These are phyloP conservation scores for Toxonevra muliebris DNA, from an alignment of 2,888 invertebrate species.

Conservation along the genomic window DNA sequence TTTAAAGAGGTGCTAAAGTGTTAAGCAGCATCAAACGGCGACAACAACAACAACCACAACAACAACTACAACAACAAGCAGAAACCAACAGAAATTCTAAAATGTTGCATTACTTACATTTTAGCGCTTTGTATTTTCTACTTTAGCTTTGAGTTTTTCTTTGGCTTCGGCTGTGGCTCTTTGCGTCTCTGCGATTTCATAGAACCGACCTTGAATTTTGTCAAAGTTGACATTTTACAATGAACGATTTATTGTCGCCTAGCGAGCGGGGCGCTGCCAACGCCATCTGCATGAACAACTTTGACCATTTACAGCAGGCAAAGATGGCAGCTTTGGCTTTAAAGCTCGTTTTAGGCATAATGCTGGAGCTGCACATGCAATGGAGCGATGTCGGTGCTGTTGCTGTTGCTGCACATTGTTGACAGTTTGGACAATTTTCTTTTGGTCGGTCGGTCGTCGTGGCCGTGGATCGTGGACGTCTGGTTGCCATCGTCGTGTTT, in stretches of 20 bases:
- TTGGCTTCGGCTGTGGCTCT: too few species aligned
- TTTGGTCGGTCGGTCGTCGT: slow-evolving; percentile 33
- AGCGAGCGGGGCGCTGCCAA: neutral
- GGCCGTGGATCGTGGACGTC: neutral
- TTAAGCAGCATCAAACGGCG: slow-evolving; percentile 10
- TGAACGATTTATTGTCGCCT: slow-evolving; percentile 31
- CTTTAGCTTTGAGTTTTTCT: too few species aligned
- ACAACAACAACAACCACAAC: slow-evolving; percentile 7
- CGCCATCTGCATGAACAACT: too few species aligned
- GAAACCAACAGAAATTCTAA: neutral
- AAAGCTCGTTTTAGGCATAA: too few species aligned
- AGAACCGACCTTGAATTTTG: slow-evolving; percentile 45
- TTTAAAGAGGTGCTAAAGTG: slow-evolving; percentile 27
- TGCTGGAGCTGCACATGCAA: too few species aligned
- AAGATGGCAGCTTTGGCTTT: too few species aligned
- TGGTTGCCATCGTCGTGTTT: slow-evolving; percentile 2
- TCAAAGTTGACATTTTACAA: slow-evolving; percentile 47
- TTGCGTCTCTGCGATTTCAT: slow-evolving; percentile 18
- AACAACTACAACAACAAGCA: neutral
- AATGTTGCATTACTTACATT: neutral
- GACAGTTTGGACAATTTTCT: slow-evolving; percentile 45
- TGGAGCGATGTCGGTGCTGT: too few species aligned
- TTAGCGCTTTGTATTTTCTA: too few species aligned
- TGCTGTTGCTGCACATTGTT: slow-evolving; percentile 22
- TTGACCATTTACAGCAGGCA: too few species aligned